These are phyloP conservation scores for Branchipolynoe longqiensis DNA, from an alignment of 2,888 invertebrate species.

Conservation along the genomic window DNA sequence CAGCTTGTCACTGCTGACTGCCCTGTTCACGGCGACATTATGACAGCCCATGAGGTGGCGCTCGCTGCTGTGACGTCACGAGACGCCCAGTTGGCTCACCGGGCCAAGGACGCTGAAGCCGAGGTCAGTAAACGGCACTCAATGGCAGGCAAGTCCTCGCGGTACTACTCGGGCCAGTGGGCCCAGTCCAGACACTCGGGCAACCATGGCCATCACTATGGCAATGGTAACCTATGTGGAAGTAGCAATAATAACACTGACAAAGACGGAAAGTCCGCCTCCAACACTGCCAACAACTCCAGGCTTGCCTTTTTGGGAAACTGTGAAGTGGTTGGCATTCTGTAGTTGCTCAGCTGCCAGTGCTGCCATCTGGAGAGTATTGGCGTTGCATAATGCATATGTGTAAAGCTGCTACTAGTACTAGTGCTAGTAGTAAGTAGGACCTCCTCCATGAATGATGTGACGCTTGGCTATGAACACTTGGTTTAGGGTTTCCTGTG, in stretches of 20 bases:
- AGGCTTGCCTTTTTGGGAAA: conserved; percentile 50
- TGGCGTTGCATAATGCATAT: no score
- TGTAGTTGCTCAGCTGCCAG: no score
- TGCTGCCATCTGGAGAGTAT: no score
- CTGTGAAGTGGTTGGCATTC: conserved; percentile 55
- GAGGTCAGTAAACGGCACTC: conserved; percentile 19
- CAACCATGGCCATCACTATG: neutral
- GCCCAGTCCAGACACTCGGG: neutral
- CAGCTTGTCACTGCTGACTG: conserved; percentile 26
- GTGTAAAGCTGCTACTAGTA: no score
- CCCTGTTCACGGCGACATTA: conserved; percentile 48
- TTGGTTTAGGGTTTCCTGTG: no score
- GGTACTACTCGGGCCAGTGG: conserved; percentile 1
- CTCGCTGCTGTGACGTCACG: neutral
- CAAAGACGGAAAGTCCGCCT: neutral
- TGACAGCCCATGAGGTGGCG: no score
- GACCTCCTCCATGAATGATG: no score
- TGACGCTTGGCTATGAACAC: no score
- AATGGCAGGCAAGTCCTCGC: neutral
- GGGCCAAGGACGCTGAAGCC: neutral
- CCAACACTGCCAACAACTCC: neutral
- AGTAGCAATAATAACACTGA: conserved; percentile 22
- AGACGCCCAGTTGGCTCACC: neutral
- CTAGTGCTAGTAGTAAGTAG: no score
- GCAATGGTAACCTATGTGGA: conserved; percentile 7